Conservation (phyloP, 2,113 vertebrate species). For the Cinclus cinclus region DNA sequence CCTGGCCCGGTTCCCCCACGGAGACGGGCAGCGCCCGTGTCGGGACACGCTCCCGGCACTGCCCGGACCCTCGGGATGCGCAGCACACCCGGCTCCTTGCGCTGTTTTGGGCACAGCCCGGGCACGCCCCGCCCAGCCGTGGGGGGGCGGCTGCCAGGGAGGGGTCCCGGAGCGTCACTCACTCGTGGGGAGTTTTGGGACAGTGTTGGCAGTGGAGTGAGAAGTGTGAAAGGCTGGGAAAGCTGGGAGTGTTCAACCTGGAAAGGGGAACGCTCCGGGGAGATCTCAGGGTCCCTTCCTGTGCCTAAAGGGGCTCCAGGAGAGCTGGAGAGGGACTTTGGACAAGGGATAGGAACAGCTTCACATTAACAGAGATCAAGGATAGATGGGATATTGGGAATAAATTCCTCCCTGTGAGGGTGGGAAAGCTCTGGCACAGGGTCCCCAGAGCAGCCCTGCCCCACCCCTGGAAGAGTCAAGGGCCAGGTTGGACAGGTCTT, state of each 20-base stretch:
- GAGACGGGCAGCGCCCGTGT: not conserved
- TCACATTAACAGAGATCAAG: not conserved
- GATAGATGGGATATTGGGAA: too few relatives aligned
- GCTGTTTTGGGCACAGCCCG: fast-evolving
- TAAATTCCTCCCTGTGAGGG: not conserved
- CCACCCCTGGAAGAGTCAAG: not conserved
- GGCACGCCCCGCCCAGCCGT: fast-evolving
- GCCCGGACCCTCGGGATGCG: not conserved
- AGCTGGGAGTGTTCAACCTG: not conserved
- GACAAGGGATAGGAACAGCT: not conserved
- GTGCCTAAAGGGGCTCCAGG: not conserved
- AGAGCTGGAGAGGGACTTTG: not conserved
- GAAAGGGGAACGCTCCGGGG: not conserved
- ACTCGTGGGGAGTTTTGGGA: fast-evolving
- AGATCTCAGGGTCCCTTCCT: not conserved
- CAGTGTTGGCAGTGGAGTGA: not conserved
- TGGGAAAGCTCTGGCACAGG: not conserved
- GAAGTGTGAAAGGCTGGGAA: not conserved
- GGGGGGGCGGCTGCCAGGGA: not conserved
- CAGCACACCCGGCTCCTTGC: fast-evolving
- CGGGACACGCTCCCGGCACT: not conserved
- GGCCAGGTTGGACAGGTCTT: not conserved
- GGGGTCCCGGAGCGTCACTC: fast-evolving
- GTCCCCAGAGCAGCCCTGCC: not conserved
- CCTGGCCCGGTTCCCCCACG: not conserved